A percentile compares a stretch with the other conserved stretches of the same genome.
These are phyloP conservation scores for Phocoena phocoena DNA, from an alignment of 2,113 vertebrate genomes.

Conservation along the genomic window DNA sequence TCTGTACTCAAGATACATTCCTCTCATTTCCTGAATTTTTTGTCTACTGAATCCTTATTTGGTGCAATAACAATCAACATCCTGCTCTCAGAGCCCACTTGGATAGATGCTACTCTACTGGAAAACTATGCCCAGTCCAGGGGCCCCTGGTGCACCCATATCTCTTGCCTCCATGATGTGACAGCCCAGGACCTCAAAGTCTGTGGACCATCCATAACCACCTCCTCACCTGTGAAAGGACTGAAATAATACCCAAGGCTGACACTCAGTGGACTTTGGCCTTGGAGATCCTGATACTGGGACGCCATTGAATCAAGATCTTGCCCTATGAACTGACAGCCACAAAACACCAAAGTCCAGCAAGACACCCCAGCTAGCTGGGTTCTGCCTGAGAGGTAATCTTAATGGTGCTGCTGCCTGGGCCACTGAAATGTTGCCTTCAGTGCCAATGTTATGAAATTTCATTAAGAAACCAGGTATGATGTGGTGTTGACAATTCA, in stretches of 20 bases:
- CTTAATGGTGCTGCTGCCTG: background rate
- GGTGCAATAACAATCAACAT: background rate
- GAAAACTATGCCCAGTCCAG: background rate
- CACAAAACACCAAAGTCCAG: background rate
- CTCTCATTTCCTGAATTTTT: background rate
- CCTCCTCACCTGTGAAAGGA: background rate
- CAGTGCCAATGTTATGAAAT: background rate
- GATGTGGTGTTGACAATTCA: background rate
- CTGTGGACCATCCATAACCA: background rate
- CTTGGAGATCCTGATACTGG: background rate
- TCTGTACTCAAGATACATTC: background rate
- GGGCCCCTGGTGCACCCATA: fast-evolving
- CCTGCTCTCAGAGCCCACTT: background rate
- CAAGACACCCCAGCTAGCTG: background rate
- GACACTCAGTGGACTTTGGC: background rate
- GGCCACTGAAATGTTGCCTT: background rate
- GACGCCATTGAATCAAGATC: background rate
- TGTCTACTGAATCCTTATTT: background rate
- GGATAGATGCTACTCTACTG: background rate
- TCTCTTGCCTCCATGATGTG: background rate
- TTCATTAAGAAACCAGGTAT: background rate
- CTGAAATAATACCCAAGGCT: background rate
- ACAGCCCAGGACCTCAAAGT: background rate
- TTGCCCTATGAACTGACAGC: background rate
- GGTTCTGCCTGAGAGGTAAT: background rate